Evolutionary conservation across 2,113 vertebrate species (phyloP).

Genomic region (Pygoscelis adeliae): DNA sequence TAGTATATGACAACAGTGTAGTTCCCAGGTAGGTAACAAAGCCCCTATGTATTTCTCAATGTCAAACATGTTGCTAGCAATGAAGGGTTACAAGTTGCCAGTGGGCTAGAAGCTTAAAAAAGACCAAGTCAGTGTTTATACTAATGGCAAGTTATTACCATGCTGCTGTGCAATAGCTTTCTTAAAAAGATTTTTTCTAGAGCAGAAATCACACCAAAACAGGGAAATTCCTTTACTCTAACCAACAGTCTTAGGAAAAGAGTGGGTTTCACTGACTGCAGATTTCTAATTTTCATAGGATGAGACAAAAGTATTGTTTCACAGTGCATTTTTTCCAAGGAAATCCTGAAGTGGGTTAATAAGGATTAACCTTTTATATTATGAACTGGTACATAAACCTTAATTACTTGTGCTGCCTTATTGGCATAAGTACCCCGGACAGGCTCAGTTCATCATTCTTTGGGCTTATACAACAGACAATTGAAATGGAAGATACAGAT

Average conservation of each 20-base stretch:
- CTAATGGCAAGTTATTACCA: not conserved
- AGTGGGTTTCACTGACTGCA: not conserved
- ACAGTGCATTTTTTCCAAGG: not conserved
- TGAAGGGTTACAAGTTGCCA: not conserved
- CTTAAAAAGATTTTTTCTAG: not conserved
- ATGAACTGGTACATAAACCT: not conserved
- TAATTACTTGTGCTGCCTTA: not conserved
- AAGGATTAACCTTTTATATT: constrained; percentile 3
- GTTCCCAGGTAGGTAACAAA: not conserved
- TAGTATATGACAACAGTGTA: not conserved
- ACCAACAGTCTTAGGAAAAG: not conserved
- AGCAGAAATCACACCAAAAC: not conserved
- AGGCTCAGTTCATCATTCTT: not conserved
- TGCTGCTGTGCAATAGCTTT: not conserved
- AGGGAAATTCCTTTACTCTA: not conserved
- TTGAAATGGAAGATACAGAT: not conserved
- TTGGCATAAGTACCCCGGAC: not conserved
- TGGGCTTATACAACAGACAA: not conserved
- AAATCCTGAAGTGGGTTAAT: not conserved
- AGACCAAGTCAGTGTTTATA: not conserved
- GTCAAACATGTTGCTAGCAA: not conserved
- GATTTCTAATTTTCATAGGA: not conserved
- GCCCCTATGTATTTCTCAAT: not conserved
- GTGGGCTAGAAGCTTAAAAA: not conserved
- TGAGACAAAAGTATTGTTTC: not conserved